These are phyloP conservation scores for Varanus komodoensis DNA, from an alignment of 2,113 vertebrate species.

Conservation along the genomic window DNA sequence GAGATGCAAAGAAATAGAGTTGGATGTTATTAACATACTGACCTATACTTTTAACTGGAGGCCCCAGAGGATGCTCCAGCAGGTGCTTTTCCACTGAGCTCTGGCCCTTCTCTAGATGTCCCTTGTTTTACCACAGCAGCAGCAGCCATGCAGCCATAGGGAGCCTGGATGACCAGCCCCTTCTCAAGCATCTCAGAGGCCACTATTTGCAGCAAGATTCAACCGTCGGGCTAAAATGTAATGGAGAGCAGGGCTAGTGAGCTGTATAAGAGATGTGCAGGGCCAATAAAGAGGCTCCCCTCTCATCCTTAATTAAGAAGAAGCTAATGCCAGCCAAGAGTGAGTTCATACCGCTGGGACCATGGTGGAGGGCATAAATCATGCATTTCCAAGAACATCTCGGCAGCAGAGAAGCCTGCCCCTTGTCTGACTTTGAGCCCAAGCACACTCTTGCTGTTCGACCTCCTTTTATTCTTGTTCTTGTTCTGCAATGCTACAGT, in stretches of 20 bases:
- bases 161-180: neutral
- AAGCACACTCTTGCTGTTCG: slow-evolving; percentile 54
- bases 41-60: neutral
- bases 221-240: neutral
- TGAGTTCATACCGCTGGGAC: slow-evolving; percentile 48
- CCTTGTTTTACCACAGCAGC: neutral
- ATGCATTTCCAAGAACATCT: slow-evolving; percentile 55
- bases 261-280: slow-evolving; percentile 43
- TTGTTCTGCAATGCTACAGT: slow-evolving; percentile 47
- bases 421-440: slow-evolving; percentile 51
- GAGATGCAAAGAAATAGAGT: too few species aligned
- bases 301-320: slow-evolving; percentile 53
- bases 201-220: neutral
- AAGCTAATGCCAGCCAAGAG: slow-evolving; percentile 45
- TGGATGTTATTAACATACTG: too few species aligned
- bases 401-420: slow-evolving; percentile 55
- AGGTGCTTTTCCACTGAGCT: neutral
- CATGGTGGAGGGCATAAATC: slow-evolving; percentile 41
- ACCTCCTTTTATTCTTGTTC: slow-evolving; percentile 61
- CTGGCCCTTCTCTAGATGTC: neutral
- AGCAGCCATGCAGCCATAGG: neutral
- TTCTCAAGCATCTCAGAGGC: neutral
- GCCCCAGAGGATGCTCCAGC: neutral
- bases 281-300: slow-evolving; percentile 45
- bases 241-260: neutral